phyloP scores from a whole-genome alignment of 1,140 invertebrate genomes.

The Zaprionus kolodkinae region DNA sequence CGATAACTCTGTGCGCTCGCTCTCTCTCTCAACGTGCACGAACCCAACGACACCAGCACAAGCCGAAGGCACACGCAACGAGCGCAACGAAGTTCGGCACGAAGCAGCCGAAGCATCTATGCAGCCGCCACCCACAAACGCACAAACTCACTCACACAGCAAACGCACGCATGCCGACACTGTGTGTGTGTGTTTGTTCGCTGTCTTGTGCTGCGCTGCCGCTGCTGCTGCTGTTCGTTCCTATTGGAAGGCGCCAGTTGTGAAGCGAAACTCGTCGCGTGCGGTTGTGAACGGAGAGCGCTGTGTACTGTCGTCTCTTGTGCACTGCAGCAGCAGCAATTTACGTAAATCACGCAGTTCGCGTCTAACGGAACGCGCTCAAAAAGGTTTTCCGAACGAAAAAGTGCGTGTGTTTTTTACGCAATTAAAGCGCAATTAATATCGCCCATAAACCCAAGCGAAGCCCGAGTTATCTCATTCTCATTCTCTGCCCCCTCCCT shows the following conservation, averaged over 20 bases:
- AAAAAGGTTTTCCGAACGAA: neutral
- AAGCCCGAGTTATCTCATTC: neutral
- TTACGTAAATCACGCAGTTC: constrained; percentile 31
- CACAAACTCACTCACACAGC: constrained; percentile 1
- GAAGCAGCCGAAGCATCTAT: constrained; percentile 33
- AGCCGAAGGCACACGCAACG: constrained; percentile 24
- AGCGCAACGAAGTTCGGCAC: constrained; percentile 14
- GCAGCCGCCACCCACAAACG: constrained; percentile 46
- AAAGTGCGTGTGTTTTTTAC: neutral
- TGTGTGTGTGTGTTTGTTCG: constrained; percentile 11
- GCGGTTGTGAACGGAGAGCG: constrained; percentile 44
- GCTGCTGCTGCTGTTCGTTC: constrained; percentile 33
- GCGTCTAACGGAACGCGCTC: constrained; percentile 4
- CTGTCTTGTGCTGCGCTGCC: constrained; percentile 4
- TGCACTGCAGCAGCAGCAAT: constrained; percentile 9
- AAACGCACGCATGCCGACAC: constrained; percentile 38
- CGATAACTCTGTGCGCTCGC: constrained; percentile 35
- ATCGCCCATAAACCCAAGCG: constrained; percentile 39
- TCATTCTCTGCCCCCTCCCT: too few species aligned
- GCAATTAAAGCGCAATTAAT: constrained; percentile 29
- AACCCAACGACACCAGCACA: neutral
- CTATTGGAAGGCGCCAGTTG: constrained; percentile 60
- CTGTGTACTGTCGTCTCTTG: constrained; percentile 18
- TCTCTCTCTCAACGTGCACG: neutral
- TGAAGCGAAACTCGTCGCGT: constrained; percentile 59